These are phyloP conservation scores for Pseudorhiza aurosa DNA, from an alignment of 30 jellyfish, hydroid and myxozoan species.

Conservation along the genomic window DNA sequence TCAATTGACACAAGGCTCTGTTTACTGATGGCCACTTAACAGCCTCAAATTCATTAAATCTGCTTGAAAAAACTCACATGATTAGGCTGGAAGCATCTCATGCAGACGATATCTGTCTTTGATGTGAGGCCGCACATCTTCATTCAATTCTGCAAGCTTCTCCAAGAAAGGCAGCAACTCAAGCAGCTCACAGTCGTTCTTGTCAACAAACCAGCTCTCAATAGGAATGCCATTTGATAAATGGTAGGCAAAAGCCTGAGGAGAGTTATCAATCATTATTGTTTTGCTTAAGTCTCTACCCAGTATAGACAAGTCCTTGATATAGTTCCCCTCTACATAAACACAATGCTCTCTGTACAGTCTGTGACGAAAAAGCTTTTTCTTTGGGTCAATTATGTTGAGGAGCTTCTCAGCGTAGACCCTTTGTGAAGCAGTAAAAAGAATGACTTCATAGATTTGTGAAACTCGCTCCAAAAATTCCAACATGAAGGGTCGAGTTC, in stretches of 20 bases:
- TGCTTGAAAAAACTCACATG: not conserved
- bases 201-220: constrained; percentile 98
- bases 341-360: constrained; percentile 96
- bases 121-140: constrained; percentile 99
- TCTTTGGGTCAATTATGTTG: constrained; percentile 89
- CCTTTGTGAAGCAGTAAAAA: constrained; percentile 94
- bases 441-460: constrained; percentile 83
- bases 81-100: constrained; percentile 86
- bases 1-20: too few relatives aligned
- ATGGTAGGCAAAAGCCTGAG: constrained; percentile 99
- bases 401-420: constrained; percentile 96
- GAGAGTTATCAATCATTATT: constrained; percentile 94
- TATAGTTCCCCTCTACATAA: constrained; percentile 92
- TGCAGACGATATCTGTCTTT: constrained; percentile 95
- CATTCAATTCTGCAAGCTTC: constrained; percentile 86
- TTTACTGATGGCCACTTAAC: too few relatives aligned
- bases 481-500: constrained; percentile 87
- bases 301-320: constrained; percentile 90
- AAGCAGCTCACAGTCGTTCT: constrained; percentile 93
- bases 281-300: constrained; percentile 95
- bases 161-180: constrained; percentile 91
- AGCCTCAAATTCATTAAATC: too few relatives aligned
- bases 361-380: constrained; percentile 89
- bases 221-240: constrained; percentile 96
- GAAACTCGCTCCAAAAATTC: constrained; percentile 91